Percentiles rank a stretch among this genome's conserved stretches.
phyloP scores from a whole-genome alignment of 2,113 vertebrate species.

The Chiloscyllium plagiosum region DNA sequence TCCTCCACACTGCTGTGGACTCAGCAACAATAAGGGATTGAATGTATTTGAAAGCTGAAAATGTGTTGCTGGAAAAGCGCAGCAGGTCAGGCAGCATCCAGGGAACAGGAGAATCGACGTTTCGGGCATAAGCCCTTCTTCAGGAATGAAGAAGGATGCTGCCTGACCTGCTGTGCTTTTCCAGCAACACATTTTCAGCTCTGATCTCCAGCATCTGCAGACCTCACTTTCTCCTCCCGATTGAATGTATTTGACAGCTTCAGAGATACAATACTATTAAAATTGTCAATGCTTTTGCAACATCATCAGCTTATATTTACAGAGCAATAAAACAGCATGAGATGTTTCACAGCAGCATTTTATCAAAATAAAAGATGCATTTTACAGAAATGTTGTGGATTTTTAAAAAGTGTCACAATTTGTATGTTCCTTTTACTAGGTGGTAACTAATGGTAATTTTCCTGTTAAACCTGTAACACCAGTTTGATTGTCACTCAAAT shows the following conservation, averaged over 20 bases:
- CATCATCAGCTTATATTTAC: not conserved
- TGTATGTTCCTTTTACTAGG: not conserved
- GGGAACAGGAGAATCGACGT: too few species aligned
- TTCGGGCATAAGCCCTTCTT: too few species aligned
- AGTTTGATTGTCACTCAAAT: not conserved
- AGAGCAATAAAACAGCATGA: not conserved
- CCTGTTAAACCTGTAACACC: not conserved
- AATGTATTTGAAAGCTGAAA: not conserved
- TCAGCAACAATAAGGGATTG: not conserved
- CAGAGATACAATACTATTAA: not conserved
- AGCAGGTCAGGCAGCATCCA: too few species aligned
- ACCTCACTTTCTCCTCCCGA: too few species aligned
- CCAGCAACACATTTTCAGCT: too few species aligned
- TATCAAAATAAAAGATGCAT: not conserved
- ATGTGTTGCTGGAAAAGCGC: too few species aligned
- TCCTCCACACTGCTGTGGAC: not conserved
- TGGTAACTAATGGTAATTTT: not conserved
- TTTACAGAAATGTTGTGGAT: conserved; percentile 1
- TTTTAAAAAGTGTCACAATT: not conserved
- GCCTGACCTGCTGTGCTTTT: too few species aligned
- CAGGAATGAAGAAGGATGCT: too few species aligned
- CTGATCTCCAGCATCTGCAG: too few species aligned
- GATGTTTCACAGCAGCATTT: not conserved
- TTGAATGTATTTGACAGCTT: not conserved
- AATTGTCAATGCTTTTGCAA: not conserved